These are phyloP conservation scores for Zosterops japonicus DNA, from an alignment of 2,113 vertebrate species.

Conservation along the genomic window DNA sequence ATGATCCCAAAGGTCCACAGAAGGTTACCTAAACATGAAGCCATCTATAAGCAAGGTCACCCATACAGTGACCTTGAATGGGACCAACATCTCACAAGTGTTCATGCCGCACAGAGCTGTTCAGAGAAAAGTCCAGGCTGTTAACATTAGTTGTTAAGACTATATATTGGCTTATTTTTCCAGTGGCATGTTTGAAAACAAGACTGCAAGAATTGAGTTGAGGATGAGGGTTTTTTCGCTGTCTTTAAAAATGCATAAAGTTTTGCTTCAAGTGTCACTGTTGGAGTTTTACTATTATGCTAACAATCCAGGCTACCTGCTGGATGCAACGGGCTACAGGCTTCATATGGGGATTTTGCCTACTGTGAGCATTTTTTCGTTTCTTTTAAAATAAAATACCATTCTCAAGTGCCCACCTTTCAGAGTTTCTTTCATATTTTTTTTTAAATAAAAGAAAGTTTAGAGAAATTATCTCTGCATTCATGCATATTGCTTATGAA, in stretches of 20 bases:
- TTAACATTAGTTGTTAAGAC: not conserved
- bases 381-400: constrained; percentile 49
- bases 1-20: not conserved
- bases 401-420: not conserved
- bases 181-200: constrained; percentile 1
- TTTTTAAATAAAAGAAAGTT: constrained; percentile 12
- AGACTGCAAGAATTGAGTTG: not conserved
- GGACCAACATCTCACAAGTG: not conserved
- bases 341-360: constrained; percentile 54
- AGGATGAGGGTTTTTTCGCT: not conserved
- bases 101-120: not conserved
- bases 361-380: constrained; percentile 52
- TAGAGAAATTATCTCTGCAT: constrained; percentile 25
- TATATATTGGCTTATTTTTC: not conserved
- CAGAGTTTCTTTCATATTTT: not conserved
- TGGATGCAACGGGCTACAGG: constrained; percentile 31
- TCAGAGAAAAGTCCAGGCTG: not conserved
- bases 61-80: not conserved
- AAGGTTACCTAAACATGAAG: not conserved
- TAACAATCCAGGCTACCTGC: constrained; percentile 47
- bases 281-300: constrained; percentile 61
- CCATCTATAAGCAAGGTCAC: not conserved
- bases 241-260: constrained; percentile 66
- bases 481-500: not conserved
- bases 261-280: constrained; percentile 65